Base-by-base conservation (phyloP, 2,113 vertebrate genomes). In the Stictonetta naevosa region DNA sequence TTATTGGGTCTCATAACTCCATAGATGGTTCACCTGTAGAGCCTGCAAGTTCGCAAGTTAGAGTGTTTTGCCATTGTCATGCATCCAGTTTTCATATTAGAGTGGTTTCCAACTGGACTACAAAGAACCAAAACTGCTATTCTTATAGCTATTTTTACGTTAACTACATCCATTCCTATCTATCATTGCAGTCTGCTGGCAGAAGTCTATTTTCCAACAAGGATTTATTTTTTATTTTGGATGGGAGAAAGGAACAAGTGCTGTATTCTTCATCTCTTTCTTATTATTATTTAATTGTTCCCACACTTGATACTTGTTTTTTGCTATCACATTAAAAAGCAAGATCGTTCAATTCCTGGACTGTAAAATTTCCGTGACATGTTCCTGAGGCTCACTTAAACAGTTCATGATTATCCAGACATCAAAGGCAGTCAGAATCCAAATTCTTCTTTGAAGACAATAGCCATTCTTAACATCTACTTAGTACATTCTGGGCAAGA, bases 1-100 rank as follows among this genome's bases (percentile, higher is more conserved):
- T 93, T 95, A 97, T 85, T 91, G 55, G 46, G 64, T 92, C 94
- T 92, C 33, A 58, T 94, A 94, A 94, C 81, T 95, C 74, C 78
- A 75, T 84, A 69, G 77, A 40, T 91, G 74, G 31, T 93, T 83
- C 88, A 96, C 95, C 92, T 97, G 92, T 90, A 93, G 2, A 92
- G 74, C 67, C 91, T 93, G 92, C 0, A 10, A 93, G 68, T 89
- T 94, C 90, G 94, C 92, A 96, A 23, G 38, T 91, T 87, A 64
- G 80, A 75, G 64, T 86, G 73, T 79, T 95, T 94, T 79, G 83
- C 86, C 16, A 11, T 91, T 95, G 53, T 95, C 89, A 76, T 53
- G 29, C 60, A 81, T 86, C 91, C 91, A 95, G 91, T 90, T 92
- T 96, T 96, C 68, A 90, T 92, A 77, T 71, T 52, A 67, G 53